phyloP scores from a whole-genome alignment of 2,113 vertebrate species.

The Pluvialis apricaria region DNA sequence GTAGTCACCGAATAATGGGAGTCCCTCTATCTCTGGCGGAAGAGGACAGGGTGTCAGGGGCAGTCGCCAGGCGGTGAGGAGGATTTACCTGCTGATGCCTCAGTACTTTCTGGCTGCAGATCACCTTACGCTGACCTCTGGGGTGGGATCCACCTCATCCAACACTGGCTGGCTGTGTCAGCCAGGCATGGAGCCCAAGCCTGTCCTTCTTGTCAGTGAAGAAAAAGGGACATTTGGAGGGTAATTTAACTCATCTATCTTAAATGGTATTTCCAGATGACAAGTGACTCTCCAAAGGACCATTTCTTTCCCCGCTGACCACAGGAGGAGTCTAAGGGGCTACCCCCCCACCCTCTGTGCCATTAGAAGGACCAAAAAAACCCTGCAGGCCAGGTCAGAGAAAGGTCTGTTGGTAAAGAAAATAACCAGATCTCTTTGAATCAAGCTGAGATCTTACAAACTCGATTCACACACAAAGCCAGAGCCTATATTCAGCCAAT shows the following conservation, averaged over 20 bases:
- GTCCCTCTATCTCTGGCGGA: background rate
- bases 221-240: background rate
- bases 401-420: background rate
- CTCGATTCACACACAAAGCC: background rate
- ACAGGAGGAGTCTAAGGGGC: background rate
- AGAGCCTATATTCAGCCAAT: background rate
- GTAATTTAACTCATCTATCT: background rate
- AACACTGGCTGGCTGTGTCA: background rate
- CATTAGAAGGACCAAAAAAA: background rate
- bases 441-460: background rate
- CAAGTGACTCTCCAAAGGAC: background rate
- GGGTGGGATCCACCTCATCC: background rate
- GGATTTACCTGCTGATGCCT: background rate
- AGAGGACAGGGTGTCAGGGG: background rate
- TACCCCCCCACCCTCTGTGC: background rate
- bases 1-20: accelerated
- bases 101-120: background rate
- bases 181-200: background rate
- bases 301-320: background rate
- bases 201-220: background rate
- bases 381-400: background rate
- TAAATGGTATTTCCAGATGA: background rate
- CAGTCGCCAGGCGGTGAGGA: background rate
- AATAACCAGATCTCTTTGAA: background rate
- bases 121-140: background rate